phyloP scores from a whole-genome alignment of 2,888 invertebrate genomes.

The Mantis religiosa region DNA sequence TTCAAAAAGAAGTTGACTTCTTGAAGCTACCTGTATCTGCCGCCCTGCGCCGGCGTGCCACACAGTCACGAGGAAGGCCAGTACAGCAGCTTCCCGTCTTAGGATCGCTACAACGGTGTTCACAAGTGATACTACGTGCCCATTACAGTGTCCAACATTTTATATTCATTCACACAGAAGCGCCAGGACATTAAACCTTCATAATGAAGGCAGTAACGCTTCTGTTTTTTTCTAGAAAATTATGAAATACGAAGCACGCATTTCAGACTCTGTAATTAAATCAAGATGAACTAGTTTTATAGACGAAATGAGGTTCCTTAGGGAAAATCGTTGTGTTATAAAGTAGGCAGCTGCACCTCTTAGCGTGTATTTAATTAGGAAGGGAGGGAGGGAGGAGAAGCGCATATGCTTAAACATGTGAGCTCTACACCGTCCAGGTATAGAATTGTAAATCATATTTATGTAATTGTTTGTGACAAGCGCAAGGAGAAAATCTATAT shows the following conservation, averaged over 20 bases:
- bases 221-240: neutral
- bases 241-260: neutral
- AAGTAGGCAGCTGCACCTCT: neutral
- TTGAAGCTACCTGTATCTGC: conserved; percentile 34
- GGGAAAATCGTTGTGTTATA: neutral
- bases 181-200: no score
- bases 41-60: neutral
- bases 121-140: neutral
- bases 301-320: neutral
- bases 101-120: neutral
- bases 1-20: conserved; percentile 38
- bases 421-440: neutral
- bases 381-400: neutral
- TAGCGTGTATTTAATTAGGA: neutral
- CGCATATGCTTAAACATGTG: neutral
- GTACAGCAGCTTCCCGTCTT: neutral
- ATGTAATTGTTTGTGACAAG: neutral
- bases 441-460: neutral
- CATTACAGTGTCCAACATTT: no score
- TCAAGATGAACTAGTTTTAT: neutral
- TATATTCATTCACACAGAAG: no score
- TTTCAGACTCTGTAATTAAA: neutral
- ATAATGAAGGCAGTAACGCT: neutral
- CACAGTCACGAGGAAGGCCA: neutral
- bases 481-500: neutral